phyloP scores from a whole-genome alignment of 2,888 invertebrate genomes.

The Dicyrtoma fusca region DNA sequence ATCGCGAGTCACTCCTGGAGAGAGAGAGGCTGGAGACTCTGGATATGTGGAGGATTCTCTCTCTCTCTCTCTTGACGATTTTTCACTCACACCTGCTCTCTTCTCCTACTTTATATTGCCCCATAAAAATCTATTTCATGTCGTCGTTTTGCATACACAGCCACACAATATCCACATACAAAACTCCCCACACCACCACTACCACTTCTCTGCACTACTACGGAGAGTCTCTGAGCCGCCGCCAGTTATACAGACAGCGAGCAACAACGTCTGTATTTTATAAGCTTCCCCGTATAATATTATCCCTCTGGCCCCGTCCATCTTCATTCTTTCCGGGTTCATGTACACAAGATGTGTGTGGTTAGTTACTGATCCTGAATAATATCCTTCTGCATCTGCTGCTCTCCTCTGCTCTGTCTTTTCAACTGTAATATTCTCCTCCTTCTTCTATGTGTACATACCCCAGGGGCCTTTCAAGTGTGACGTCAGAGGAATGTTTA shows the following conservation, averaged over 20 bases:
- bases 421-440: too few species aligned
- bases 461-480: too few species aligned
- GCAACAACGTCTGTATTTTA: not conserved
- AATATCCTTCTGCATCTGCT: too few species aligned
- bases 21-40: not conserved
- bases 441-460: too few species aligned
- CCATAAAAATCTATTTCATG: conserved; percentile 49
- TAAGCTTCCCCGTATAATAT: not conserved
- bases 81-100: conserved; percentile 52
- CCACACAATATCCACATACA: too few species aligned
- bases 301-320: not conserved
- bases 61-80: conserved; percentile 40
- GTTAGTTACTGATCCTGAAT: too few species aligned
- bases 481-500: too few species aligned
- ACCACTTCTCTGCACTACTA: not conserved
- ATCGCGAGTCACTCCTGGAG: too few species aligned
- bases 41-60: conserved; percentile 46
- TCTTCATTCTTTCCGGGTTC: not conserved
- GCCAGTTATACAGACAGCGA: too few species aligned
- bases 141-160: conserved; percentile 15
- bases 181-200: not conserved
- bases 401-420: too few species aligned
- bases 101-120: conserved; percentile 43
- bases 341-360: too few species aligned
- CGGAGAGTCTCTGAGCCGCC: too few species aligned